A percentile compares a stretch with the other conserved stretches of the same genome.
Conservation (phyloP, 2,113 vertebrate genomes). For the Canis aureus region DNA sequence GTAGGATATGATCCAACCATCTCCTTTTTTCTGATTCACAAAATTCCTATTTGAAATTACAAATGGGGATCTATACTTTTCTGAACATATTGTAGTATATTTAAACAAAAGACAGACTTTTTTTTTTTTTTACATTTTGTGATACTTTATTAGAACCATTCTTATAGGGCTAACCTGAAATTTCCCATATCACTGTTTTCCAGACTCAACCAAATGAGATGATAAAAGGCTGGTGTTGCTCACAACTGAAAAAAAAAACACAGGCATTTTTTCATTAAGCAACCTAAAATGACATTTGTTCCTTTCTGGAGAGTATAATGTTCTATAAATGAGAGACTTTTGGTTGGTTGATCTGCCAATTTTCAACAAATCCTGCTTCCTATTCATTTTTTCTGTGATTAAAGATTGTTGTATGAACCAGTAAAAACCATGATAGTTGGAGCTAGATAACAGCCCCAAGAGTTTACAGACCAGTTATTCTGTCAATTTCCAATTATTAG, state of each 20-base stretch:
- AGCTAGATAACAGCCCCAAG: not conserved
- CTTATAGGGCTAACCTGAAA: not conserved
- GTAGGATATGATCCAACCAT: not conserved
- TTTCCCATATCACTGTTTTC: not conserved
- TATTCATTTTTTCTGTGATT: not conserved
- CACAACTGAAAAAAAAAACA: not conserved
- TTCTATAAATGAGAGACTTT: not conserved
- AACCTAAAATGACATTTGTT: not conserved
- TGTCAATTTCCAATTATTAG: conserved; percentile 5
- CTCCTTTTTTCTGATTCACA: not conserved
- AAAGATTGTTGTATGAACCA: not conserved
- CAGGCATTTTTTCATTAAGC: not conserved
- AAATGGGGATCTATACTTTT: not conserved
- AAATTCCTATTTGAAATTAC: conserved; percentile 6
- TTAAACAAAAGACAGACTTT: not conserved
- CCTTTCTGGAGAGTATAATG: not conserved
- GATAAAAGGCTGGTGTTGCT: not conserved
- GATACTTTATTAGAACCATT: conserved; percentile 37
- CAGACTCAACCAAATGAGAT: not conserved
- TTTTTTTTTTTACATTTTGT: not conserved
- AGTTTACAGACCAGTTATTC: not conserved
- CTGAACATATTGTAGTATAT: not conserved
- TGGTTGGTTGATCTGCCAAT: not conserved
- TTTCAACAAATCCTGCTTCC: not conserved
- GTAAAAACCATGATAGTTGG: not conserved